These are phyloP conservation scores for Bacillus rossius DNA, from an alignment of 1,140 invertebrate genomes.

Conservation along the genomic window DNA sequence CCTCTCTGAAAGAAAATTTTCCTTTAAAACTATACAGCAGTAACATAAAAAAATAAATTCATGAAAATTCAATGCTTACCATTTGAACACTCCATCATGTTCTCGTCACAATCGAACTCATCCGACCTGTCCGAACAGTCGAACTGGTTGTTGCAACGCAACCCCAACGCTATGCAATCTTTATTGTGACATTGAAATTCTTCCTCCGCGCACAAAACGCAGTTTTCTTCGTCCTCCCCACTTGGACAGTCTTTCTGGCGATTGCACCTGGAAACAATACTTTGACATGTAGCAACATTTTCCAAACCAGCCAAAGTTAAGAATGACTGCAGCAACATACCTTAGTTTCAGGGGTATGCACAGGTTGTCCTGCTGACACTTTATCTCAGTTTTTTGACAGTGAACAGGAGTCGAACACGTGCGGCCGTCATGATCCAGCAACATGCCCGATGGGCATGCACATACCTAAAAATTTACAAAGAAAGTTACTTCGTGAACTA, in stretches of 20 bases:
- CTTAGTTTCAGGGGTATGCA: constrained; percentile 23
- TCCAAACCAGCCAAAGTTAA: no score
- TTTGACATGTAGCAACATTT: no score
- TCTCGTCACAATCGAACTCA: constrained; percentile 6
- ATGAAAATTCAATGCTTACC: neutral
- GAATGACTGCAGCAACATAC: no score
- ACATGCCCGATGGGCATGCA: constrained; percentile 54
- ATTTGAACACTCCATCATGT: neutral
- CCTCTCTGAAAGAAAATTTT: neutral
- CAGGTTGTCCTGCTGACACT: constrained; percentile 25
- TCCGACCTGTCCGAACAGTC: constrained; percentile 11
- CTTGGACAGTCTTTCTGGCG: constrained; percentile 51
- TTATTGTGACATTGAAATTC: constrained; percentile 53
- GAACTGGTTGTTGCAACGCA: constrained; percentile 5
- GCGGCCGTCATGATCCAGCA: constrained; percentile 42
- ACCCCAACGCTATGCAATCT: constrained; percentile 44
- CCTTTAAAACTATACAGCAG: no score
- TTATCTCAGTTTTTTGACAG: constrained; percentile 26
- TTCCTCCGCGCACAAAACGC: constrained; percentile 41
- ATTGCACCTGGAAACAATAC: constrained; percentile 49
- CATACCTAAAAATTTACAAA: constrained; percentile 46
- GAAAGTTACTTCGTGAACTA: no score
- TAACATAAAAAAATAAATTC: no score
- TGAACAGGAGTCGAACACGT: constrained; percentile 25
- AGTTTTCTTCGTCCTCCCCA: constrained; percentile 54